Evolutionary conservation across 2,113 vertebrate genomes (phyloP), one percentile per base, ranked within the genome.

Genomic region (Catagonus wagneri): DNA sequence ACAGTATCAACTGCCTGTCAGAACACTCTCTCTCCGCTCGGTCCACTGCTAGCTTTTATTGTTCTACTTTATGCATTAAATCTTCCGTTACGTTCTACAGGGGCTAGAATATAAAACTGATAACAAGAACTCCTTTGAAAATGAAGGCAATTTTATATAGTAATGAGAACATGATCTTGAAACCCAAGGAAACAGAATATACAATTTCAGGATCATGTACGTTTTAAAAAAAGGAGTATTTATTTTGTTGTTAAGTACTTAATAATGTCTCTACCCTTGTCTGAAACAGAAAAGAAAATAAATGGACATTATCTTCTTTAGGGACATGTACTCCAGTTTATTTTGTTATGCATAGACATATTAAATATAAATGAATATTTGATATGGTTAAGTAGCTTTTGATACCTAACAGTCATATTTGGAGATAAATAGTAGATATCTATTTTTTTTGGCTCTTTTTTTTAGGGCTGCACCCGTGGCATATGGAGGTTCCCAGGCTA

Each of bases 171-270:
- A 86, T 60, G 25, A 44, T 19, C 29, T 91, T 92, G 27, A 32
- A 96, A 84, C 36, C 65, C 54, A 80, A 83, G 52, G 6, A 88
- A 76, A 3, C 36, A 72, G 20, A 44, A 63, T 1, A 60, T 78
- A 90, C 34, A 65, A 68, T 39, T 85, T 72, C 22, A 93, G 16
- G 32, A 44, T 88, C 39, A 68, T 90, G 6, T 50, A 75, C 87
- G 5, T 34, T 84, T n/a, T 16, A 3, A 61, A 93, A 36, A 36
- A 92, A 91, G 1, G 3, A 69, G 17, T 8, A 86, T 89, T 92
- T 78, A 68, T 93, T 92, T 91, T 94, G n/a, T 54, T 2, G 5
- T 34, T 94, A 93, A 88, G 61, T 78, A 85, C 36, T 56, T 83
- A 85, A 80, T 80, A 74, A 74, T 76, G 8, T 50, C 32, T 83